A percentile compares a stretch with the other conserved stretches of the same genome.
Conservation (phyloP, 2,797 vertebrate species). For the Tangara arthus region DNA sequence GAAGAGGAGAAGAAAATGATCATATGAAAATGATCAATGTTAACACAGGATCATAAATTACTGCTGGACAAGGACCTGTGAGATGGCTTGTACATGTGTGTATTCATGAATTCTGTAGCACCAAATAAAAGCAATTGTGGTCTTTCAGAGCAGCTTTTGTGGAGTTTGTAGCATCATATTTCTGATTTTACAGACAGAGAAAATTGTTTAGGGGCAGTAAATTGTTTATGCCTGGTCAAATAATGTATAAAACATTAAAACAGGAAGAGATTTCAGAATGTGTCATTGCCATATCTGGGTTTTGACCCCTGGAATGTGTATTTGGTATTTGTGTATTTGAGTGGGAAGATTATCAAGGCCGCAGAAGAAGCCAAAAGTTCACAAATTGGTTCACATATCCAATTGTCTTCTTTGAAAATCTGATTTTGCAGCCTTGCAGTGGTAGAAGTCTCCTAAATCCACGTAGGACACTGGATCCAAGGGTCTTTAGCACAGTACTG, state of each 20-base stretch:
- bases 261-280: not conserved
- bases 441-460: not conserved
- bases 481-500: not conserved
- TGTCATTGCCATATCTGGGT: fast-evolving
- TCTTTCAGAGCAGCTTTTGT: not conserved
- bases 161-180: not conserved
- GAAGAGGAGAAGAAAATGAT: no score
- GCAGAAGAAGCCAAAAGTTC: not conserved
- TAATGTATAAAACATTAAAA: not conserved
- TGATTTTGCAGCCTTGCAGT: not conserved
- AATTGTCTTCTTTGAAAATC: not conserved
- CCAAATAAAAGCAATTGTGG: not conserved
- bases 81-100: not conserved
- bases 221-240: not conserved
- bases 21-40: no score
- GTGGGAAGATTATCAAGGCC: not conserved
- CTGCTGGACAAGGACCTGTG: not conserved
- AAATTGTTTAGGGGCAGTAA: not conserved
- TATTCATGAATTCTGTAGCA: not conserved
- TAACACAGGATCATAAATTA: not conserved
- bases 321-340: not conserved
- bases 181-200: not conserved
- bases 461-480: not conserved
- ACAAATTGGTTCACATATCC: not conserved
- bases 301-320: not conserved